Conservation (phyloP, 2,888 invertebrate species). For the Mantis religiosa region DNA sequence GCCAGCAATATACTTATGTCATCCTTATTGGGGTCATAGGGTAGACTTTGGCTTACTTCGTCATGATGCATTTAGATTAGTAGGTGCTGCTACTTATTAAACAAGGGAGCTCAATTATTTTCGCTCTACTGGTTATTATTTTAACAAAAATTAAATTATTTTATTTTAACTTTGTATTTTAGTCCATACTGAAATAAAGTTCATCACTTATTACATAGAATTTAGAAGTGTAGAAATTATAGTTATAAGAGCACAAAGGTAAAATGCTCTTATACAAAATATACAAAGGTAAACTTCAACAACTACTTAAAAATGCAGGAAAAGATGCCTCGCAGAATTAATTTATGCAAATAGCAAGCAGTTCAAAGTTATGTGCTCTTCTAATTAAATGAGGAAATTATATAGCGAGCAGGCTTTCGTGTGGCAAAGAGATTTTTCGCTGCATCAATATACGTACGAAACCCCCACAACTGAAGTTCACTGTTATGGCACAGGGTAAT, state of each 20-base stretch:
- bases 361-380: not conserved
- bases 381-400: not conserved
- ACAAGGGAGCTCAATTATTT: too few species aligned
- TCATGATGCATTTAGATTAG: too few species aligned
- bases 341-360: not conserved
- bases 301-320: not conserved
- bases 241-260: not conserved
- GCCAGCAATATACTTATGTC: too few species aligned
- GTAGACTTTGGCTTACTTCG: too few species aligned
- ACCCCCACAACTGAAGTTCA: not conserved
- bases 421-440: not conserved
- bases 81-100: too few species aligned
- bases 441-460: not conserved
- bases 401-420: not conserved
- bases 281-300: not conserved
- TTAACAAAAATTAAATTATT: too few species aligned
- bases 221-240: too few species aligned
- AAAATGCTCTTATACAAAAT: not conserved
- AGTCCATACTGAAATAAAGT: too few species aligned
- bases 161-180: too few species aligned
- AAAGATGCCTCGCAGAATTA: not conserved
- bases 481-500: not conserved
- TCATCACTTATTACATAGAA: too few species aligned
- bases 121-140: too few species aligned
- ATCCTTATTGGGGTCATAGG: too few species aligned